phyloP scores from a whole-genome alignment of 2,888 invertebrate genomes.

The Cephus spinipes region DNA sequence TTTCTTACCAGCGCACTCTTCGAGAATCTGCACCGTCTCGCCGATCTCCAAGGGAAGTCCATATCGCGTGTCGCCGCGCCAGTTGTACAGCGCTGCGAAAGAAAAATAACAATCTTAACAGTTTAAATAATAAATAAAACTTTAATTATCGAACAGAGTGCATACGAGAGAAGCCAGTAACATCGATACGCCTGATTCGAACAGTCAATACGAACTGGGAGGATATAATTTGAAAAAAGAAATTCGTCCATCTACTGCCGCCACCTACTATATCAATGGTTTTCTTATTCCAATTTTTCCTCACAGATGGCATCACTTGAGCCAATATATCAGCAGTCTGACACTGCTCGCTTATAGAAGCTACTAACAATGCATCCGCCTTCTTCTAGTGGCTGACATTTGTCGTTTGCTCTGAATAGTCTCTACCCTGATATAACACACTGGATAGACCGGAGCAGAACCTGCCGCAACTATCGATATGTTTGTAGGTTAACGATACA shows the following conservation, averaged over 20 bases:
- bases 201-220: neutral
- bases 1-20: conserved; percentile 83
- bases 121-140: conserved; percentile 46
- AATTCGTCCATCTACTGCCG: neutral
- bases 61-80: conserved; percentile 84
- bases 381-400: neutral
- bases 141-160: neutral
- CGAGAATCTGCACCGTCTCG: conserved; percentile 91
- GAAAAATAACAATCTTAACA: conserved; percentile 56
- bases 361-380: neutral
- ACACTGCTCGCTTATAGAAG: neutral
- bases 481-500: neutral
- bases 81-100: conserved; percentile 89
- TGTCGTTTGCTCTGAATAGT: neutral
- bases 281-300: neutral
- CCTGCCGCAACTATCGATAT: neutral
- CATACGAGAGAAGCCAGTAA: neutral
- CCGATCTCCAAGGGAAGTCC: conserved; percentile 90
- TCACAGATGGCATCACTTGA: neutral
- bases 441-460: neutral
- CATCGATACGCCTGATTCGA: neutral
- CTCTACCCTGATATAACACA: neutral
- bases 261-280: neutral
- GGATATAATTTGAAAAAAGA: neutral
- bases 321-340: neutral